These are phyloP conservation scores for Dendroctonus ponderosae DNA, from an alignment of 1,140 invertebrate species.

Conservation along the genomic window DNA sequence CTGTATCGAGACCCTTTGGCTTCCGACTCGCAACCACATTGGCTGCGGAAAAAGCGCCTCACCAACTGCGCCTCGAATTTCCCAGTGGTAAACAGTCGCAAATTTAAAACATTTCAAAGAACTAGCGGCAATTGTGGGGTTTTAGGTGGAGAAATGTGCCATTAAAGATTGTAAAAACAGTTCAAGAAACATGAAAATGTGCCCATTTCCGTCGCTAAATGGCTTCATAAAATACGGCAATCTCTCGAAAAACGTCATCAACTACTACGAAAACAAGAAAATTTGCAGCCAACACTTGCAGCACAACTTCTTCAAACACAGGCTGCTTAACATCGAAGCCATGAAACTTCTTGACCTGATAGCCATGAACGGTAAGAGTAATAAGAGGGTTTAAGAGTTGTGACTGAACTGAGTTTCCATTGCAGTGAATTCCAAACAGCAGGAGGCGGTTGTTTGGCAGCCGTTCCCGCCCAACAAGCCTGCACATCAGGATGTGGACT, in stretches of 20 bases:
- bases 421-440: neutral
- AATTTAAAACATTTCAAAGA: neutral
- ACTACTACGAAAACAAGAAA: neutral
- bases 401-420: neutral
- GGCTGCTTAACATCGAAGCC: no score
- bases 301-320: neutral
- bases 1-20: neutral
- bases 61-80: neutral
- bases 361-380: neutral
- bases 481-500: neutral
- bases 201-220: neutral
- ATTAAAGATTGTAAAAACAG: neutral
- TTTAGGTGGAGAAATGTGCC: neutral
- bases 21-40: neutral
- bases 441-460: neutral
- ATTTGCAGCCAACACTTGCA: conserved; percentile 6
- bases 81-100: neutral
- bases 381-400: neutral
- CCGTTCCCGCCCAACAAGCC: neutral
- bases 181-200: neutral
- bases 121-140: neutral
- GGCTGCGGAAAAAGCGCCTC: neutral
- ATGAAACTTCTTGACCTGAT: neutral
- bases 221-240: neutral
- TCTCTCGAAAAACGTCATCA: neutral